Evolutionary conservation across 2,113 vertebrate genomes (phyloP).

Genomic region (Kryptolebias marmoratus): DNA sequence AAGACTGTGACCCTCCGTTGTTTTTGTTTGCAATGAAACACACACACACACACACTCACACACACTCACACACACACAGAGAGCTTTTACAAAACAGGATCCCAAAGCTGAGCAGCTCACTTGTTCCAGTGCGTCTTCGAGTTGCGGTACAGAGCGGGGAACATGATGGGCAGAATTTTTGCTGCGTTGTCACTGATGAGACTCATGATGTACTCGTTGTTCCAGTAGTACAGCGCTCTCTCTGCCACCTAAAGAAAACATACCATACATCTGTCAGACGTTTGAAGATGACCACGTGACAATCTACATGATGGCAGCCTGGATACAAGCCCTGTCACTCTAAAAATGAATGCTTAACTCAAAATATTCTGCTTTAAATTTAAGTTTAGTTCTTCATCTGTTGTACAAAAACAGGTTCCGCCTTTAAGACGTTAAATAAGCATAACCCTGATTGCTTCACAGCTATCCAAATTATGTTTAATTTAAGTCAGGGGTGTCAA

Average conservation of each 20-base stretch:
- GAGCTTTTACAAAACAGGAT: background rate
- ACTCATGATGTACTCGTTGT: constrained; percentile 98
- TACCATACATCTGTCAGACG: background rate
- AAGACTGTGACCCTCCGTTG: background rate
- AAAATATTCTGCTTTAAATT: too few relatives aligned
- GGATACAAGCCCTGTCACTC: background rate
- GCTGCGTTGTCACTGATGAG: constrained; percentile 97
- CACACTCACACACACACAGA: background rate
- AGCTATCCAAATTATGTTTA: too few relatives aligned
- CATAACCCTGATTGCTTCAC: too few relatives aligned
- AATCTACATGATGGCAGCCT: too few relatives aligned
- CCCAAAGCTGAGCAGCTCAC: constrained; percentile 75
- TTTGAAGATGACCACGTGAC: background rate
- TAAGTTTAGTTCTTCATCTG: too few relatives aligned
- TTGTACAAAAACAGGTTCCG: too few relatives aligned
- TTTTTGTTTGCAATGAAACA: background rate
- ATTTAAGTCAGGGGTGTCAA: too few relatives aligned
- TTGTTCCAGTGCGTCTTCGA: constrained; percentile 99
- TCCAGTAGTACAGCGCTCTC: constrained; percentile 95
- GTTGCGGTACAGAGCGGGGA: constrained; percentile 97
- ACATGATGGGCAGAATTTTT: constrained; percentile 98
- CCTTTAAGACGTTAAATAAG: too few relatives aligned
- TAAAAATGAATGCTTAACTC: background rate
- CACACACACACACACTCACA: too few relatives aligned
- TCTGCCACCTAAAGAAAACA: constrained; percentile 87